Evolutionary conservation across 2,888 invertebrate species (phyloP), one percentile per base, ranked within the genome.

Genomic region (Drosophila falleni): DNA sequence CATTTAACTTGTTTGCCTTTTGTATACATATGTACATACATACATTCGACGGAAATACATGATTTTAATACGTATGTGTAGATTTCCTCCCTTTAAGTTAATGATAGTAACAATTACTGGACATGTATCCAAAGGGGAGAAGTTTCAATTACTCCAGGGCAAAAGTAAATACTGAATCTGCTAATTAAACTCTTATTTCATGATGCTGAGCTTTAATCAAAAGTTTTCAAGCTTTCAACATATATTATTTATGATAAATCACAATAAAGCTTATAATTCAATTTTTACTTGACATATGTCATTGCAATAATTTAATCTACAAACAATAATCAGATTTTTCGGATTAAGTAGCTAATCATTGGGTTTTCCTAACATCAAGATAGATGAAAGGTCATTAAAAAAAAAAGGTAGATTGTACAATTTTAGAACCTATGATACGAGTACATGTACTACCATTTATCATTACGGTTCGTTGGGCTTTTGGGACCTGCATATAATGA

Each of bases 1-100:
- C 70, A 58, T 51, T 72, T 55, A 50, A 50, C 65, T 72, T 71
- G 55, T 55, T 60, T 64, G 58, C 33, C 64, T 54, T 59, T 50
- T 58, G 37, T 62, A 19, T 47, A 41, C 39, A 19, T 11, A 42
- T 4, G 8, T 1, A 29, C 8, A 1, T 1, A 29, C 8, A 1
- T 29, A 29, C 29, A 29, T 8, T 29, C 29, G 29, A 29, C 4
- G 8, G 29, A 41, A 33, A 19, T 9, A 31, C 39, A 19, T 42
- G 19, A 42, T 19, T 11, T 42, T 11, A 11, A 42, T 19, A 42
- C 42, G 44, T 41, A 19, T 26, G 19, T 33, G 19, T 31, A 19
- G 16, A 29, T 29, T 42, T 64, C 31, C 64, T 26, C 31, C 15
- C 54, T 29, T 55, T 55, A 58, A 41, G 44, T 47, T 66, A 58